Base-by-base conservation (phyloP, 2,797 vertebrate species). In the Chloroceryle amazona region DNA sequence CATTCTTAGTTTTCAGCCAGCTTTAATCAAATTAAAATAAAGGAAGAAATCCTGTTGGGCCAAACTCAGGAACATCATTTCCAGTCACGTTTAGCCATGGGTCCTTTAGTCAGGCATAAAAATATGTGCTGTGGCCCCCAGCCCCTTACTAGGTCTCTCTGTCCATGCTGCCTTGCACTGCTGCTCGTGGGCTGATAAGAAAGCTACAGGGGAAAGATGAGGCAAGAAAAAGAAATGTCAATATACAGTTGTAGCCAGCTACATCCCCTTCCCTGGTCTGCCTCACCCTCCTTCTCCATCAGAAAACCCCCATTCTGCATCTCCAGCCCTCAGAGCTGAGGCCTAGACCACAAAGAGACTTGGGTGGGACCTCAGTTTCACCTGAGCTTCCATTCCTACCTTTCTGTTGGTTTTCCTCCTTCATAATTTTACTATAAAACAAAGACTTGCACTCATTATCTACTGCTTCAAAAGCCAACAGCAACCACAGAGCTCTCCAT, bases 81-180 rank as follows among this genome's bases (percentile, higher is more conserved):
- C 41, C 37, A 33, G 2, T 28, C 44, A 55, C 0, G 0, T 58
- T 52, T 28, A 67, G 20, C 12, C 3, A 0, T 13, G 10, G 22
- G 11, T 61, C 41, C 33, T 89, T 71, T 4, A 5, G 29, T 37
- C n/a, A 83, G 44, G 35, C 23, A n/a, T 19, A 75, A 35, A 55
- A 90, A 19, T 1, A n/a, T 35, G 20, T 86, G 47, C 60, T 25
- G 5, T 21, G 15, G 35, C 5, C 20, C 29, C 11, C 0, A 0
- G 9, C 23, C 35, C 28, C 11, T 72, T 46, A 10, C 2, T 0
- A 0, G 7, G 4, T 65, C 10, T 82, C 33, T 15, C 14, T 14
- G 10, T 13, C n/a, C 11, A 5, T 0, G 0, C 13, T 46, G 41
- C n/a, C 33, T 51, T 6, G 1, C 3, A 9, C 16, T 18, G 11